phyloP scores from a whole-genome alignment of 1,140 invertebrate species.

The Drosophila cardini region DNA sequence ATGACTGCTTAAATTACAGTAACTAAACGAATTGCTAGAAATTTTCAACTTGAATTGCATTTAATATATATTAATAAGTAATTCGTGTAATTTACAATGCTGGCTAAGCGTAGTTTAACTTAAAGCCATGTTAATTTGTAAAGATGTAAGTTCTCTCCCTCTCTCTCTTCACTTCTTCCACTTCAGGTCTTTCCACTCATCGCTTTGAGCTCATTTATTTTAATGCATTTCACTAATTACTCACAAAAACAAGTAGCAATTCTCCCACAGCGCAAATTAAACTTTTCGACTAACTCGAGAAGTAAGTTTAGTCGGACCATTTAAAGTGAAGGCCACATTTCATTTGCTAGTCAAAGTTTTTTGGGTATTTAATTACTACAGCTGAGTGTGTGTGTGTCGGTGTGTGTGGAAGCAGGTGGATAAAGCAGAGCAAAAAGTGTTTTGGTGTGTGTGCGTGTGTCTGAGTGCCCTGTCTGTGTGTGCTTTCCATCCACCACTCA shows the following conservation, averaged over 20 bases:
- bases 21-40: conserved; percentile 35
- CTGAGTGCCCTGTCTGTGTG: not conserved
- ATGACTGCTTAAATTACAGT: conserved; percentile 37
- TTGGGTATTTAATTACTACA: conserved; percentile 65
- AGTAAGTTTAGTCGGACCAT: conserved; percentile 66
- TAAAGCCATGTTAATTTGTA: conserved; percentile 41
- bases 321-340: conserved; percentile 71
- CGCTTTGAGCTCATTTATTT: conserved; percentile 66
- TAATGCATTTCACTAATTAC: conserved; percentile 80
- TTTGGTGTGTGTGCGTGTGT: conserved; percentile 29
- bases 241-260: conserved; percentile 48
- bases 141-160: conserved; percentile 7
- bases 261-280: conserved; percentile 59
- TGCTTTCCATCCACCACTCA: conserved; percentile 49
- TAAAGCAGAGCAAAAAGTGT: conserved; percentile 30
- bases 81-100: conserved; percentile 11
- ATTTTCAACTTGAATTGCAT: conserved; percentile 19
- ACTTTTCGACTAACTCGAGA: conserved; percentile 72
- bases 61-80: conserved; percentile 21
- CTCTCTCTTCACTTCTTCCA: not conserved
- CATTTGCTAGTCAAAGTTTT: conserved; percentile 65
- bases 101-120: conserved; percentile 1
- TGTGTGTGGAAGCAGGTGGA: conserved; percentile 15
- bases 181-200: not conserved
- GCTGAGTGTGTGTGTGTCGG: conserved; percentile 16